Percentiles rank a stretch among this genome's conserved stretches.
Conservation (phyloP, 2,888 invertebrate species). For the Aspidiotus destructor region DNA sequence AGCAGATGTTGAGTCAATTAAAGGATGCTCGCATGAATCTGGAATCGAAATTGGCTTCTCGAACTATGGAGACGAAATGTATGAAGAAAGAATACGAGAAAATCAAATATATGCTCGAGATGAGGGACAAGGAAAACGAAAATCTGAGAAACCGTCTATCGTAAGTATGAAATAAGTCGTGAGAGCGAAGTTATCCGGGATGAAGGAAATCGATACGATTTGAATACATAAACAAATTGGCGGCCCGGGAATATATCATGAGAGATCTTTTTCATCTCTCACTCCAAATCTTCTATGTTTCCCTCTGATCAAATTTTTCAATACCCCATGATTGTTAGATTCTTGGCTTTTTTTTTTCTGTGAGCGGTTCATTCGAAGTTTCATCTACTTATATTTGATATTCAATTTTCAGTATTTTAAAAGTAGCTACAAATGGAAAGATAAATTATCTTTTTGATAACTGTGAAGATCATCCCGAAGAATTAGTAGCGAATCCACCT, state of each 20-base stretch:
- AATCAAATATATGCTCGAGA: conserved; percentile 10
- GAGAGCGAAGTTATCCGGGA: background rate
- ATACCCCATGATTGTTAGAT: too few relatives aligned
- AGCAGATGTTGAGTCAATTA: conserved; percentile 13
- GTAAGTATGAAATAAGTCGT: conserved; percentile 13
- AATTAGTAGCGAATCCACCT: conserved; percentile 7
- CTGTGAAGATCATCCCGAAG: background rate
- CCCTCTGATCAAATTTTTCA: too few relatives aligned
- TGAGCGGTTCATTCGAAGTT: too few relatives aligned
- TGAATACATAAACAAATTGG: too few relatives aligned
- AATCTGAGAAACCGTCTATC: conserved; percentile 17
- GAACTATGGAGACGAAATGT: conserved; percentile 9
- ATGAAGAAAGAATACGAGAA: conserved; percentile 18
- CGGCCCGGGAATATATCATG: too few relatives aligned
- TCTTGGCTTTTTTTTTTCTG: too few relatives aligned
- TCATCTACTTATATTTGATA: too few relatives aligned
- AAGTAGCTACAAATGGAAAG: conserved; percentile 15
- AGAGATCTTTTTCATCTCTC: too few relatives aligned
- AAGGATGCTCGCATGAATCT: conserved; percentile 18
- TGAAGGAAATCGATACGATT: too few relatives aligned
- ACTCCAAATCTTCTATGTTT: too few relatives aligned
- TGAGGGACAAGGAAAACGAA: conserved; percentile 20
- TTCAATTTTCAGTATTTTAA: background rate
- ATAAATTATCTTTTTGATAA: conserved; percentile 8
- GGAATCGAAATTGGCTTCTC: conserved; percentile 17